These are phyloP conservation scores for Hypotaenidia philippensis DNA, from an alignment of 2,797 vertebrate species.

Conservation along the genomic window DNA sequence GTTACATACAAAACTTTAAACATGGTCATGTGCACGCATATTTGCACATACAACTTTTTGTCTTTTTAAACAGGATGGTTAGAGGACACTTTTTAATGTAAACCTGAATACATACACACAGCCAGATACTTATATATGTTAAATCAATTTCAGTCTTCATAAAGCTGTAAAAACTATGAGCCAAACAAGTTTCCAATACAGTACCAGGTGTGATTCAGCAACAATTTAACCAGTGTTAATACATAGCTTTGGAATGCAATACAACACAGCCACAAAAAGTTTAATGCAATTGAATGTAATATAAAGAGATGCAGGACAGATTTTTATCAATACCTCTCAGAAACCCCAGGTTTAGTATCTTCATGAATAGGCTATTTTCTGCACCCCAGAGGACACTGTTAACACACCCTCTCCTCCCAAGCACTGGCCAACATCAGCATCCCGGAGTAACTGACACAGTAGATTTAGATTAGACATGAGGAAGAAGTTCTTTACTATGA, in stretches of 20 bases:
- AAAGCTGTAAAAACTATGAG: not conserved
- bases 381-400: not conserved
- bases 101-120: not conserved
- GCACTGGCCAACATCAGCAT: not conserved
- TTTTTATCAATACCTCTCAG: not conserved
- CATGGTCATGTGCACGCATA: not conserved
- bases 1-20: not conserved
- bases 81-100: not conserved
- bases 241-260: not conserved
- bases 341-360: not conserved
- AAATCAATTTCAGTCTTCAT: not conserved
- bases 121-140: not conserved
- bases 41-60: not conserved
- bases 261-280: not conserved
- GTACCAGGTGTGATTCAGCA: not conserved
- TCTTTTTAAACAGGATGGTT: not conserved
- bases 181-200: not conserved
- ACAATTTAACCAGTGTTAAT: not conserved
- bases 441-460: not conserved
- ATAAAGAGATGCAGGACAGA: fast-evolving
- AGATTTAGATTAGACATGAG: too few relatives aligned
- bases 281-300: not conserved
- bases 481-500: too few relatives aligned
- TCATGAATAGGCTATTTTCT: not conserved
- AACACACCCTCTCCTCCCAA: not conserved